A percentile compares a stretch with the other conserved stretches of the same genome.
Conservation (phyloP, 1,140 invertebrate genomes). For the Lineus longissimus region DNA sequence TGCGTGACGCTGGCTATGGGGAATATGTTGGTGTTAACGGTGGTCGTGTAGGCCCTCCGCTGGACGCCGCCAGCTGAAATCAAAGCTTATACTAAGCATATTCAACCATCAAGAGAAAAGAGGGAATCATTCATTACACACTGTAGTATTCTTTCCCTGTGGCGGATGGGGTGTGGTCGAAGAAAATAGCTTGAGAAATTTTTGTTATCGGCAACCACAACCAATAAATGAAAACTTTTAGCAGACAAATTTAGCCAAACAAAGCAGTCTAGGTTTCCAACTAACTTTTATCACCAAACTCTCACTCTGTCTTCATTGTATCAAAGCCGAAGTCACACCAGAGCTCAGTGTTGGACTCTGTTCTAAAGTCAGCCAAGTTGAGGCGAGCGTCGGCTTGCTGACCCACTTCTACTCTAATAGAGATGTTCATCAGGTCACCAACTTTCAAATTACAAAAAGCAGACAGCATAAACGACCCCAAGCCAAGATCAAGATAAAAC, state of each 20-base stretch:
- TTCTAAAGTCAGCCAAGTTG: no score
- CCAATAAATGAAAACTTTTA: neutral
- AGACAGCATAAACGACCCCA: no score
- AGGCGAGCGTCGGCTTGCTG: no score
- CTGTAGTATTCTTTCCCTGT: no score
- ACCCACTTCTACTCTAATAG: no score
- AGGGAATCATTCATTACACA: constrained; percentile 10
- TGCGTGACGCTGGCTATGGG: constrained; percentile 22
- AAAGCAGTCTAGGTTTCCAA: neutral
- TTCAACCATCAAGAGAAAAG: neutral
- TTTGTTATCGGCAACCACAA: neutral
- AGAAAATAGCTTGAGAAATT: no score
- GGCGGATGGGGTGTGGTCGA: no score
- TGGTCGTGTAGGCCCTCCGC: constrained; percentile 12
- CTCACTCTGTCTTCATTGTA: neutral
- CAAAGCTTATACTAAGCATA: constrained; percentile 10
- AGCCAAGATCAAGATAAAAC: no score
- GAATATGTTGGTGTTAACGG: constrained; percentile 14
- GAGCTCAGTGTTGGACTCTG: no score
- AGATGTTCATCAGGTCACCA: no score
- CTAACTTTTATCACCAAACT: constrained; percentile 2
- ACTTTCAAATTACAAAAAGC: no score
- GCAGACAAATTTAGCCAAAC: constrained; percentile 2
- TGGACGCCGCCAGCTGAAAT: neutral
- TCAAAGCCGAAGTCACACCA: neutral